Evolutionary conservation across 1,140 invertebrate genomes (phyloP), one percentile per base, ranked within the genome.

Genomic region (Drosophila pallidifrons): DNA sequence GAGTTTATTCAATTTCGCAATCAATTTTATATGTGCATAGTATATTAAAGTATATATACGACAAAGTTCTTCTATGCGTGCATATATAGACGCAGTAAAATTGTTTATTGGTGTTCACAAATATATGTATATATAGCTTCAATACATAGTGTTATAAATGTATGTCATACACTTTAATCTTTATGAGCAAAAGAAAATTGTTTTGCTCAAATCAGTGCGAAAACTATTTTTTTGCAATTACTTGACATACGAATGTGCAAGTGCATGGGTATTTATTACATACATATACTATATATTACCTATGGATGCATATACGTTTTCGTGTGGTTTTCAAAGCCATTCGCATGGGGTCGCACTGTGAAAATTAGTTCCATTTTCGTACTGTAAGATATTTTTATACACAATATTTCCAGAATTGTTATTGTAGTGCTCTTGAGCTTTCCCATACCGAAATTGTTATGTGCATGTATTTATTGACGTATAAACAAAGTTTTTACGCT

Each of bases 341-440:
- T 64, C 52, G 64, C 52, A 64, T 64, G 43, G 20, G 45, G 35
- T 45, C 45, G 10, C 8, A 38, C 25, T 15, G 16, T 30, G 45
- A 75, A 71, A 58, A 64, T 71, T 74, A 57, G 63, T 61, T 60
- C 65, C 65, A 69, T 68, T 74, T 74, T 70, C 43, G 66, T 55
- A 35, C 3, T 41, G 11, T 45, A 25, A 32, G 59, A 68, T 72
- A 59, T 75, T 75, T 43, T 43, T 47, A 47, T 47, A 47, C 5
- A 47, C 46, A 20, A 47, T 47, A 47, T 8, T 54, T 43, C 41
- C n/a, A 43, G 7, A 43, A 11, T 11, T 10, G 38, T 41, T 41
- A 10, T 43, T 43, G n/a, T 13, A 7, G n/a, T 3, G 41, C n/a
- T 43, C 41, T 13, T 43, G 35, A 38, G 35, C 3, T 38, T 11